A percentile compares a stretch with the other conserved stretches of the same genome.
Evolutionary conservation across 1,140 invertebrate species (phyloP).

Genomic region (Drosophila pseudoobscura): DNA sequence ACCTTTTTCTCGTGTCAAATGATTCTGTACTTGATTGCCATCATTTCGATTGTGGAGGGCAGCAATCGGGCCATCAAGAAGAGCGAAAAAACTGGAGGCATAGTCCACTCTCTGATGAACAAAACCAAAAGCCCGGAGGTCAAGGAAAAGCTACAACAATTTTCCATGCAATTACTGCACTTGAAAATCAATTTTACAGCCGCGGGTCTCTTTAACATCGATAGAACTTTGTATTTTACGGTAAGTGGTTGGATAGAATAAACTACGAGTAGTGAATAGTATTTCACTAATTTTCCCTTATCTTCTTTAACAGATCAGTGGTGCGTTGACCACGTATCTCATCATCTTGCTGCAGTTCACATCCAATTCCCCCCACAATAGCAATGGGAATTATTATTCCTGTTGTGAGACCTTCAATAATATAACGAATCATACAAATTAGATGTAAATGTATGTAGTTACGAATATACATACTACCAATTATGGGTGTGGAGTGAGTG

Average conservation of each 20-base stretch:
- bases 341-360: constrained; percentile 82
- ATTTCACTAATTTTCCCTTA: not conserved
- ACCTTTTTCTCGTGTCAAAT: constrained; percentile 82
- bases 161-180: constrained; percentile 80
- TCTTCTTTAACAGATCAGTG: constrained; percentile 65
- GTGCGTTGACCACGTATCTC: constrained; percentile 78
- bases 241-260: constrained; percentile 31
- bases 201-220: constrained; percentile 80
- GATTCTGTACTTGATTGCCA: constrained; percentile 78
- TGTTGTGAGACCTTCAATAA: constrained; percentile 60
- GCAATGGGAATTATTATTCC: constrained; percentile 28
- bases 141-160: constrained; percentile 78
- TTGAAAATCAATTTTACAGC: constrained; percentile 81
- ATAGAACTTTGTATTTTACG: constrained; percentile 81
- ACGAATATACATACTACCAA: not conserved
- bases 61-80: constrained; percentile 81
- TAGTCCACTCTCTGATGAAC: constrained; percentile 76
- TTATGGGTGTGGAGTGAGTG: not conserved
- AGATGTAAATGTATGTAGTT: constrained; percentile 9
- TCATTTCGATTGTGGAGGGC: constrained; percentile 80
- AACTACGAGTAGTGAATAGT: too few relatives aligned
- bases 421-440: constrained; percentile 59
- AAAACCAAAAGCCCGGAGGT: constrained; percentile 72
- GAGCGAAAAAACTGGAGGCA: constrained; percentile 79
- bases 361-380: constrained; percentile 55